Evolutionary conservation across 2,113 vertebrate species (phyloP).

Genomic region (Herpetotheres cachinnans): DNA sequence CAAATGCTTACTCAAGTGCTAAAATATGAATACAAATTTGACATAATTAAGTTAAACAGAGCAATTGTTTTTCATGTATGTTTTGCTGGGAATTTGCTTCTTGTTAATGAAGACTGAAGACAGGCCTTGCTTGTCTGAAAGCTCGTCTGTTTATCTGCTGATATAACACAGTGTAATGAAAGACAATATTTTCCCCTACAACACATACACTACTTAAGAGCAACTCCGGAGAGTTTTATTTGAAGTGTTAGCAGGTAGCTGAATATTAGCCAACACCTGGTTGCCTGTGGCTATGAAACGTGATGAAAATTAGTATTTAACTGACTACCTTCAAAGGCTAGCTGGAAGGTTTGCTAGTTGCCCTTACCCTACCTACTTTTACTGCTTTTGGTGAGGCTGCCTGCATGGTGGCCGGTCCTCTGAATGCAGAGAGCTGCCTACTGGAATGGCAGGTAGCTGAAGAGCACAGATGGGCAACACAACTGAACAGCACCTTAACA

Average conservation of each 20-base stretch:
- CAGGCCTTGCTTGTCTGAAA: background rate
- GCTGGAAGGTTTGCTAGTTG: background rate
- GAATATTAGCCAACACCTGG: background rate
- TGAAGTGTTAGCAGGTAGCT: background rate
- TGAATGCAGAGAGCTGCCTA: background rate
- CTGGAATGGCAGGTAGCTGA: background rate
- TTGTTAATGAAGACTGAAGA: background rate
- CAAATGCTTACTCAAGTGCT: background rate
- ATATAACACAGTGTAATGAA: background rate
- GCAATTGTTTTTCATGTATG: background rate
- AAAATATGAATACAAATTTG: background rate
- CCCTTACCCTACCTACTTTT: background rate
- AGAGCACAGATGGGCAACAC: background rate
- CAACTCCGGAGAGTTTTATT: background rate
- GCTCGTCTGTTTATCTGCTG: background rate
- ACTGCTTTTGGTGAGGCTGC: background rate
- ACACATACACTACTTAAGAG: background rate
- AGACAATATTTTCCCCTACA: background rate
- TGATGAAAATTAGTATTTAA: background rate
- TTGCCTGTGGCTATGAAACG: background rate
- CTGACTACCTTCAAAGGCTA: background rate
- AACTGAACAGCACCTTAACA: background rate
- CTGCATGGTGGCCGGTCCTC: accelerated
- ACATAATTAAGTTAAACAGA: background rate
- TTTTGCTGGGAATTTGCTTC: background rate